These are phyloP conservation scores for Nomada fucata DNA, from an alignment of 2,888 invertebrate genomes.

Conservation along the genomic window DNA sequence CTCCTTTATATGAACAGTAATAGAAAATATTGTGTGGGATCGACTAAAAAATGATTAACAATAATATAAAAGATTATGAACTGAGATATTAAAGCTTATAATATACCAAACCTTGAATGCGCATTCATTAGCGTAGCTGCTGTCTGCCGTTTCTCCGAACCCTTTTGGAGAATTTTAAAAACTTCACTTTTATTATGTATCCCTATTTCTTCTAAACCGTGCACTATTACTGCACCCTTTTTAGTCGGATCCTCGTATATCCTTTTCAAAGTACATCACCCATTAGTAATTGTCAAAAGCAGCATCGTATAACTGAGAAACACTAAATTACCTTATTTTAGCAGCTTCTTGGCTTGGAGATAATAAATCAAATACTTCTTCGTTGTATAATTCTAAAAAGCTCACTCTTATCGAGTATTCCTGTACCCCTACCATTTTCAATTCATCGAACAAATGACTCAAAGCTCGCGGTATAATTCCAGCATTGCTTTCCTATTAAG, in stretches of 20 bases:
- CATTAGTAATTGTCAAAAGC: background rate
- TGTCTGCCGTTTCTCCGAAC: slow-evolving; percentile 93
- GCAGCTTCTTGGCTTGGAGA: slow-evolving; percentile 90
- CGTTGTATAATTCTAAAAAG: slow-evolving; percentile 98
- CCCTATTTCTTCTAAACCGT: slow-evolving; percentile 95
- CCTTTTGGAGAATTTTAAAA: slow-evolving; percentile 94
- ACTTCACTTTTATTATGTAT: slow-evolving; percentile 95
- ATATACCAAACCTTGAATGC: slow-evolving; percentile 89
- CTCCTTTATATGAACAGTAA: slow-evolving; percentile 96
- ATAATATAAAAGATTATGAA: background rate
- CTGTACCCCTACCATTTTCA: slow-evolving; percentile 89
- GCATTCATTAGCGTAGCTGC: slow-evolving; percentile 98
- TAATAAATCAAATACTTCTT: slow-evolving; percentile 97
- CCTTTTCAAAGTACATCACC: slow-evolving; percentile 78
- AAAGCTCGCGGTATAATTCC: slow-evolving; percentile 97
- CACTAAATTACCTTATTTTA: slow-evolving; percentile 85
- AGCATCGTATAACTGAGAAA: slow-evolving; percentile 11
- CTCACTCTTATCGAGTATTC: slow-evolving; percentile 97
- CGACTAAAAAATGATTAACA: slow-evolving; percentile 87
- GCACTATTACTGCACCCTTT: slow-evolving; percentile 96
- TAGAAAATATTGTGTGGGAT: slow-evolving; percentile 98
- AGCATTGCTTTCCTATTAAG: slow-evolving; percentile 90
- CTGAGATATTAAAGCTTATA: slow-evolving; percentile 54
- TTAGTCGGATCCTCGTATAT: slow-evolving; percentile 91
- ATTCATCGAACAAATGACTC: slow-evolving; percentile 95